These are phyloP conservation scores for Xanthorhoe spadicearia DNA, from an alignment of 2,888 invertebrate species.

Conservation along the genomic window DNA sequence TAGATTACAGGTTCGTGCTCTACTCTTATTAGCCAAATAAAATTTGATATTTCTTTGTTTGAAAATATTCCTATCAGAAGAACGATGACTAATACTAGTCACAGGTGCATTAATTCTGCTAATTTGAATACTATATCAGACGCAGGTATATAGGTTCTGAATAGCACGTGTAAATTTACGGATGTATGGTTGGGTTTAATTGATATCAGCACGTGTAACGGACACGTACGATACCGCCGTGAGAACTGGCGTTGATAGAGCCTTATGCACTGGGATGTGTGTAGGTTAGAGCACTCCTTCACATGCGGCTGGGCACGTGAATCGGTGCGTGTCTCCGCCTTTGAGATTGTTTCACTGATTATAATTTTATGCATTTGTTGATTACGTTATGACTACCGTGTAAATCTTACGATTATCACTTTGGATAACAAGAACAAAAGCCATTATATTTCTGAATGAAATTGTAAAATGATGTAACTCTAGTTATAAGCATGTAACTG, in stretches of 20 bases:
- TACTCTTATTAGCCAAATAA: slow-evolving; percentile 14
- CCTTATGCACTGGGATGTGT: slow-evolving; percentile 42
- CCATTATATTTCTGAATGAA: slow-evolving; percentile 20
- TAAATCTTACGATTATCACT: slow-evolving; percentile 24
- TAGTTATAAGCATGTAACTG: slow-evolving; percentile 13
- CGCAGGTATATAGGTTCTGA: slow-evolving; percentile 35
- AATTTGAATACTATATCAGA: slow-evolving; percentile 47
- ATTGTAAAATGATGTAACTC: slow-evolving; percentile 23
- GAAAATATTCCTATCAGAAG: slow-evolving; percentile 22
- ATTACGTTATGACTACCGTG: slow-evolving; percentile 31
- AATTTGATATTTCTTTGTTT: slow-evolving; percentile 30
- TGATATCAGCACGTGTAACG: slow-evolving; percentile 64
- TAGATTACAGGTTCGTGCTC: slow-evolving; percentile 23
- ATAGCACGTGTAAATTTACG: slow-evolving; percentile 61
- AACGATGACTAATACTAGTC: slow-evolving; percentile 28
- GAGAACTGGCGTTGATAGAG: slow-evolving; percentile 47
- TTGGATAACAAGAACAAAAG: slow-evolving; percentile 27
- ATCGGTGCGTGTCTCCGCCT: slow-evolving; percentile 43
- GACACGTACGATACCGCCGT: slow-evolving; percentile 63
- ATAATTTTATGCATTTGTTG: slow-evolving; percentile 28
- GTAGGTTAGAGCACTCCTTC: slow-evolving; percentile 41
- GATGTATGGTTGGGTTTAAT: slow-evolving; percentile 68
- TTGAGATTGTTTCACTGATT: slow-evolving; percentile 36
- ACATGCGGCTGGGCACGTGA: slow-evolving; percentile 48
- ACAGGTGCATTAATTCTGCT: slow-evolving; percentile 37